A percentile compares a stretch with the other conserved stretches of the same genome.
phyloP scores from a whole-genome alignment of 2,113 vertebrate genomes.

The Pomatorhinus ruficollis region DNA sequence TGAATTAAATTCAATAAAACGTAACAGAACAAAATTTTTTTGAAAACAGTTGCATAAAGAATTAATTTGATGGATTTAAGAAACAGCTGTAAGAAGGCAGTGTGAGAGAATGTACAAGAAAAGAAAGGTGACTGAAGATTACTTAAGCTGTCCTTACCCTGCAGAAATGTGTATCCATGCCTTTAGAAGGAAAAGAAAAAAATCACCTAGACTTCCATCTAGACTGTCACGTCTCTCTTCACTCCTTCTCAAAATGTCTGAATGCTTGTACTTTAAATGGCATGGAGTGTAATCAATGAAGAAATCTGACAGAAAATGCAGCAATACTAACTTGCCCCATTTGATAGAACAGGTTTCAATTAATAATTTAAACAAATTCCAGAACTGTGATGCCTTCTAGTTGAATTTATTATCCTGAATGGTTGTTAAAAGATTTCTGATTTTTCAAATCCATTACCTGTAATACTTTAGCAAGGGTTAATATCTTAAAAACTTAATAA shows the following conservation, averaged over 20 bases:
- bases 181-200: not conserved
- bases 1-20: not conserved
- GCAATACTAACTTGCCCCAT: not conserved
- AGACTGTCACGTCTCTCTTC: not conserved
- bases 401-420: not conserved
- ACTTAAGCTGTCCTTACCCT: not conserved
- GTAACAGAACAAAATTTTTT: not conserved
- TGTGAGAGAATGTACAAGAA: not conserved
- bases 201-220: not conserved
- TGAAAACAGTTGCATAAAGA: not conserved
- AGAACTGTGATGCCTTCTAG: not conserved
- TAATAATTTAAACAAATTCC: not conserved
- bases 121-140: not conserved
- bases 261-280: not conserved
- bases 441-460: not conserved
- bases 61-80: not conserved
- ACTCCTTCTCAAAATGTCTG: not conserved
- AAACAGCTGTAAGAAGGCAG: not conserved
- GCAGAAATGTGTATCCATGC: not conserved
- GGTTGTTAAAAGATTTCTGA: not conserved
- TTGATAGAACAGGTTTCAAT: not conserved
- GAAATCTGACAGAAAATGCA: not conserved
- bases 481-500: not conserved
- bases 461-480: not conserved
- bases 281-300: not conserved